Conservation (phyloP, 2,888 invertebrate genomes). For the Melitaea athalia region DNA sequence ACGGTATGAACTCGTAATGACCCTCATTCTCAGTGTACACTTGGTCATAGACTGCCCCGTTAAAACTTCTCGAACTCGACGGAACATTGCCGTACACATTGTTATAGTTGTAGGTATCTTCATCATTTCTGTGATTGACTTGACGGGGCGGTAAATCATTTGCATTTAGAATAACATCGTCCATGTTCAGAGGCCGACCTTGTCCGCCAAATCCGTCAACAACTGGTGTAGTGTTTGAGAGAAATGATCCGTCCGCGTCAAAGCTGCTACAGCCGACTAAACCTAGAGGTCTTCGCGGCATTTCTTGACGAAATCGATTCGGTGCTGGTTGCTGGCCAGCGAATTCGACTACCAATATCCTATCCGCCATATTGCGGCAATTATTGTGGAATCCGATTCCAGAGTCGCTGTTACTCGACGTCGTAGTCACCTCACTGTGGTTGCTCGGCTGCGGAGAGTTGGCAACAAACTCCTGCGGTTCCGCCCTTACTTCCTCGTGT, state of each 20-base stretch:
- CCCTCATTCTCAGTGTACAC: constrained; percentile 74
- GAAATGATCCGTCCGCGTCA: constrained; percentile 72
- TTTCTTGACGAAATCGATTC: constrained; percentile 61
- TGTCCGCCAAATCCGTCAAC: constrained; percentile 78
- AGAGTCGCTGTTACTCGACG: constrained; percentile 96
- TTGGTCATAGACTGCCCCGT: constrained; percentile 71
- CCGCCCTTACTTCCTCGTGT: constrained; percentile 61
- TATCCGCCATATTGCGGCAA: constrained; percentile 90
- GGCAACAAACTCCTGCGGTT: constrained; percentile 82
- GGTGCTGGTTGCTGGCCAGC: constrained; percentile 71
- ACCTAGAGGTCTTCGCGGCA: constrained; percentile 67
- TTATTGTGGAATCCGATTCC: constrained; percentile 97
- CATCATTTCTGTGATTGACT: constrained; percentile 61
- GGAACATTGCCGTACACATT: constrained; percentile 67
- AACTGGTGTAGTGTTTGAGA: constrained; percentile 77
- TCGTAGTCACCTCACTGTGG: constrained; percentile 89
- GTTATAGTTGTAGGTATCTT: constrained; percentile 78
- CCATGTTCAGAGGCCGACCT: constrained; percentile 72
- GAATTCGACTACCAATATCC: constrained; percentile 90
- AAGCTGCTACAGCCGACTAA: constrained; percentile 72
- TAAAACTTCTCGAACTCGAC: constrained; percentile 58
- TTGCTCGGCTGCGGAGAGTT: constrained; percentile 93
- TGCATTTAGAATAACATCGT: constrained; percentile 68
- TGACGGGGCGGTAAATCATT: constrained; percentile 62
- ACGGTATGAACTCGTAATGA: constrained; percentile 69